Base-by-base conservation (phyloP, 2,888 invertebrate genomes). In the Hyposoter dolosus region DNA sequence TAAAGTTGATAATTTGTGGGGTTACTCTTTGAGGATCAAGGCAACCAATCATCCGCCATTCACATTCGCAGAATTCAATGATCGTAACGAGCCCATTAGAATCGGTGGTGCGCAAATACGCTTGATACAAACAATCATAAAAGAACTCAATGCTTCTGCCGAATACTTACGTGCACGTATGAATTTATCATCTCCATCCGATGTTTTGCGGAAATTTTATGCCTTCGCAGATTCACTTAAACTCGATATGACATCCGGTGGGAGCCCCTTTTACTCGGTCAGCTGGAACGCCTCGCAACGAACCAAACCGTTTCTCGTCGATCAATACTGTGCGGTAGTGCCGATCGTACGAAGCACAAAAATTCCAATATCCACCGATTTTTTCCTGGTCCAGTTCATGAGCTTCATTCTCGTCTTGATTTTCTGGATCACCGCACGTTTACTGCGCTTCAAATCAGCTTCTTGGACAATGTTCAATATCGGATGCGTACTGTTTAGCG, bases 1-100 rank as follows among this genome's bases (percentile, higher is more conserved):
- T 23, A 89, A 90, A 40, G 3, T 88, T 7, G 45, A 5, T 0
- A 71, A 91, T 79, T 85, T 90, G 75, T 47, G 89, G 40, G 89
- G 89, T 7, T 86, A 89, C 43, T 82, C 86, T 0, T 7, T 91
- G 0, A 82, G 19, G 5, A 72, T 88, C 10, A 60, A 4, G 75
- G 43, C 28, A 15, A 3, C 23, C 6, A 28, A 60, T 15, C 28
- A 60, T 60, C 60, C 60, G 15, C 60, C 60, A 28, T 60, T 60
- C 28, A 2, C 60, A 60, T 4, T 60, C 1, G 60, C 28, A 4
- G 15, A 1, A 15, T 60, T 60, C 15, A 60, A 60, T 28, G 28
- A 28, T 0, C 12, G 85, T 0, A 0, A 60, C 0, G 10, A 87
- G 5, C 66, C 63, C 1, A 53, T 84, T 1, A 88, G 87, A 0